A percentile compares a stretch with the other conserved stretches of the same genome.
Evolutionary conservation across 2,113 vertebrate genomes (phyloP).

Genomic region (Alces alces): DNA sequence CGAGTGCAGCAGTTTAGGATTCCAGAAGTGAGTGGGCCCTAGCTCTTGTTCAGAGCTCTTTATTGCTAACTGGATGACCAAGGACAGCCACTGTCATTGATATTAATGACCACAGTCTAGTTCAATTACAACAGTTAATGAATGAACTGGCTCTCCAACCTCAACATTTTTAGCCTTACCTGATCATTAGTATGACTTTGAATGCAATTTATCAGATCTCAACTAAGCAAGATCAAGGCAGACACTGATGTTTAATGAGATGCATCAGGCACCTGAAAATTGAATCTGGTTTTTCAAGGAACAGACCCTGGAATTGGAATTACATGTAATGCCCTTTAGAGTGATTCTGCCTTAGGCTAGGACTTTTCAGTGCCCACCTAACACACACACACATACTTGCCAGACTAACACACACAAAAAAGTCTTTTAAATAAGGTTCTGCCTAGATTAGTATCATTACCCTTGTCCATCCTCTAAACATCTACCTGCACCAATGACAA

Average conservation of each 20-base stretch:
- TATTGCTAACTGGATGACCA: neutral
- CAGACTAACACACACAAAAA: neutral
- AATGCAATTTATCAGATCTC: neutral
- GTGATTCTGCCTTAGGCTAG: neutral
- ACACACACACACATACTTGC: neutral
- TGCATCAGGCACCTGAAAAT: neutral
- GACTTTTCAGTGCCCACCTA: neutral
- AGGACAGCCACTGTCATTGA: neutral
- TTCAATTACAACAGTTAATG: neutral
- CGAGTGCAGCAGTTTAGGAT: neutral
- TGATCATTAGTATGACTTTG: neutral
- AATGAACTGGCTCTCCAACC: neutral
- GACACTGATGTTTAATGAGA: neutral
- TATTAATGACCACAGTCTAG: neutral
- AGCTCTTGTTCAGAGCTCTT: neutral
- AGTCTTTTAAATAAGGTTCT: neutral
- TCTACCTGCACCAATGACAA: neutral
- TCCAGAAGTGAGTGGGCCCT: neutral
- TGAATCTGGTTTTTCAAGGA: neutral
- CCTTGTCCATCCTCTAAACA: neutral
- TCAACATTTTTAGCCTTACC: neutral
- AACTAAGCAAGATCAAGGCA: neutral
- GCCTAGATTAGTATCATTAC: neutral
- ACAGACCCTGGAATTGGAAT: neutral
- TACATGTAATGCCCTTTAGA: neutral